A percentile compares a stretch with the other conserved stretches of the same genome.
These are phyloP conservation scores for Drosophila sp. DNA, from an alignment of 1,140 invertebrate genomes.

Conservation along the genomic window DNA sequence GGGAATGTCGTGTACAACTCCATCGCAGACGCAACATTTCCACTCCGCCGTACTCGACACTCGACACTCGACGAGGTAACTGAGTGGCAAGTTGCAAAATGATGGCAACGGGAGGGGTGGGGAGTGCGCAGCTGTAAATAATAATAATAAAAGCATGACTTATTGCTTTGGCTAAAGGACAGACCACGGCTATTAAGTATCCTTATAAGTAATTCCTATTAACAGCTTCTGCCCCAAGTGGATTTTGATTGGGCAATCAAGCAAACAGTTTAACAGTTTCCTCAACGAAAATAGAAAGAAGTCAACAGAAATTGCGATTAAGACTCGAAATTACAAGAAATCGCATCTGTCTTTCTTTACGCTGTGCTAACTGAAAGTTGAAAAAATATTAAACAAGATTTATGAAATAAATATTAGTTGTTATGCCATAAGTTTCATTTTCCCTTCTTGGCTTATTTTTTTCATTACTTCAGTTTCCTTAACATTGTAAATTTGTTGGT, in stretches of 20 bases:
- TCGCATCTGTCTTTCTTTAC: no score
- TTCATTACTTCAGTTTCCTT: no score
- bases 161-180: slow-evolving; percentile 46
- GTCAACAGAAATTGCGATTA: no score
- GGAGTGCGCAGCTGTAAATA: slow-evolving; percentile 55
- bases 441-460: no score
- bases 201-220: slow-evolving; percentile 59
- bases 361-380: no score
- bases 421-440: no score
- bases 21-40: slow-evolving; percentile 6
- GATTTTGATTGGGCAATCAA: slow-evolving; percentile 59
- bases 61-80: slow-evolving; percentile 23
- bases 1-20: slow-evolving; percentile 6
- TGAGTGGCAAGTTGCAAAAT: slow-evolving; percentile 31
- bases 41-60: slow-evolving; percentile 4
- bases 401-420: no score
- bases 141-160: slow-evolving; percentile 76
- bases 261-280: not conserved
- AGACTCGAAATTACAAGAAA: no score
- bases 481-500: no score
- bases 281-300: no score
- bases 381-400: no score
- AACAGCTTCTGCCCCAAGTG: slow-evolving; percentile 62
- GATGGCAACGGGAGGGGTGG: slow-evolving; percentile 9
- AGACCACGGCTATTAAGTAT: slow-evolving; percentile 4